Evolutionary conservation across 2,797 vertebrate genomes (phyloP), one percentile per base, ranked within the genome.

Genomic region (Takifugu ocellatus): DNA sequence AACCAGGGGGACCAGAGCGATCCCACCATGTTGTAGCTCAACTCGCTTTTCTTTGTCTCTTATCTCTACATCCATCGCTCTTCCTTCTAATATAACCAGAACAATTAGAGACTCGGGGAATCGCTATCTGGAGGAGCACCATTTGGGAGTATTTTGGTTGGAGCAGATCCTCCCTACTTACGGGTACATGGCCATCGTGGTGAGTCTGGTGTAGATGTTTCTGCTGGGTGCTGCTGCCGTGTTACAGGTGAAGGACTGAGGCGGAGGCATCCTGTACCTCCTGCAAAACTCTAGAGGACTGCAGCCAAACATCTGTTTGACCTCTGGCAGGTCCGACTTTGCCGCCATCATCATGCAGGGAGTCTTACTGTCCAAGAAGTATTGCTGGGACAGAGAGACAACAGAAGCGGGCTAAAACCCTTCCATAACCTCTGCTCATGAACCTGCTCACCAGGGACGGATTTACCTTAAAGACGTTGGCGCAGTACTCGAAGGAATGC

Each of bases 131-230:
- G 36, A 36, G 33, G 33, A 36, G 1, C n/a, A 26, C 8, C 48
- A 24, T 16, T 8, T 15, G 2, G 6, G 49, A 56, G 0, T 2
- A 1, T 53, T 44, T 7, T 14, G 25, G 11, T 5, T 27, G 1
- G 14, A n/a, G 25, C 14, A 33, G 33, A 33, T 9, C 33, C 33
- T 11, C 33, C 7, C 1, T 9, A 98, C 96, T 90, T 92, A 99
- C 97, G 97, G 97, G 87, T 98, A 94, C 92, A 97, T 96, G 63
- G 96, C 95, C 94, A 98, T 95, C 0, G 94, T 98, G 72, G 95
- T 93, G 61, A 99, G 85, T 73, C 96, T 98, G 85, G 94, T 92
- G 90, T 95, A 98, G 90, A 98, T 93, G 77, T 97, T 95, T 73
- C 90, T 94, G 89, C 84, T 92, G 16, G 96, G 95, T 44, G 84